These are phyloP conservation scores for Enchytraeus crypticus DNA, from an alignment of 2,888 invertebrate genomes.

Conservation along the genomic window DNA sequence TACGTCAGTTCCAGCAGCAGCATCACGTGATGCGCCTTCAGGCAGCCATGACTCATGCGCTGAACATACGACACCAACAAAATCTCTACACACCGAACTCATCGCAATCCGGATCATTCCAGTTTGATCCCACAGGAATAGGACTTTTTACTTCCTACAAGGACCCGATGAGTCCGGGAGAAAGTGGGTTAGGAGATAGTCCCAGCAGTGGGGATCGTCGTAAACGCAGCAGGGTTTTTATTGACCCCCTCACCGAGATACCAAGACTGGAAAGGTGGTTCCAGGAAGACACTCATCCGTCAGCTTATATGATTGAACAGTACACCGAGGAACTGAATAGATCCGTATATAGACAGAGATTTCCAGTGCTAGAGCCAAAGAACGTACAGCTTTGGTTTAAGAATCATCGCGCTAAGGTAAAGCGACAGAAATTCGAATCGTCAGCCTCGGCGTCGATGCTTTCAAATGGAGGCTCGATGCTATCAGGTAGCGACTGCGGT, in stretches of 20 bases:
- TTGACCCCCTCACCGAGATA: conserved; percentile 96
- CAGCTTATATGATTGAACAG: conserved; percentile 91
- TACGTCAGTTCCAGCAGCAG: conserved; percentile 2
- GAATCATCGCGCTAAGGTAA: conserved; percentile 95
- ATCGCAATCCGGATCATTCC: conserved; percentile 6
- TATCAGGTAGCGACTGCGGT: too few species aligned
- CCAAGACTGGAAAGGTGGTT: conserved; percentile 69
- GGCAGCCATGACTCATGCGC: conserved; percentile 27
- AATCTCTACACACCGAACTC: too few species aligned
- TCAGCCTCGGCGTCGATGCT: too few species aligned
- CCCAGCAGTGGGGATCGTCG: conserved; percentile 64
- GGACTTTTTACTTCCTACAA: conserved; percentile 6
- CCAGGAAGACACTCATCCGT: conserved; percentile 93
- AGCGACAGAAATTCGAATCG: conserved; percentile 56
- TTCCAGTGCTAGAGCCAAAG: conserved; percentile 94
- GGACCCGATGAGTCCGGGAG: conserved; percentile 6
- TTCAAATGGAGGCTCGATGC: too few species aligned
- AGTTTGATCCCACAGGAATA: not conserved
- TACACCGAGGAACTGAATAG: conserved; percentile 94
- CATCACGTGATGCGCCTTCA: conserved; percentile 17
- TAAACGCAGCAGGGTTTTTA: conserved; percentile 93
- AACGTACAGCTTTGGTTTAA: conserved; percentile 99
- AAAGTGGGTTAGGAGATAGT: too few species aligned
- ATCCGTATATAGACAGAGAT: conserved; percentile 94
- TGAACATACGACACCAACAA: conserved; percentile 25